Conservation (phyloP, 2,888 invertebrate genomes). For the Microplitis deprimator region DNA sequence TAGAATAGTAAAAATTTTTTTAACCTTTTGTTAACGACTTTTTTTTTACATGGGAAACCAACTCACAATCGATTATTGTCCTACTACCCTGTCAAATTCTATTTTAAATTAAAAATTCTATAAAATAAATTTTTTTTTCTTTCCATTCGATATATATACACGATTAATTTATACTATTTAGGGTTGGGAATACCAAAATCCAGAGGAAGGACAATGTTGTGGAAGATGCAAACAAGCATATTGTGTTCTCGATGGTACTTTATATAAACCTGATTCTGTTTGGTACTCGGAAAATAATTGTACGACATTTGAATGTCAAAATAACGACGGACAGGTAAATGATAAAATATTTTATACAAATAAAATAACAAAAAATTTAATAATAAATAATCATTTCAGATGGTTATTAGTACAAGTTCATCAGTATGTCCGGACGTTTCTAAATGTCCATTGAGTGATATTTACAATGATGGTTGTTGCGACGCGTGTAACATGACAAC, state of each 20-base stretch:
- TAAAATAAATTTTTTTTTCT: no score
- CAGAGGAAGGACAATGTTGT: conserved; percentile 74
- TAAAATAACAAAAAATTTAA: conserved; percentile 29
- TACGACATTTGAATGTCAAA: conserved; percentile 75
- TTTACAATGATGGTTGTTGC: conserved; percentile 80
- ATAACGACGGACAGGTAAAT: conserved; percentile 48
- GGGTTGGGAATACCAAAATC: conserved; percentile 68
- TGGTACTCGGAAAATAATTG: conserved; percentile 80
- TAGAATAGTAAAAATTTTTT: no score
- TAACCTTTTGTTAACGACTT: no score
- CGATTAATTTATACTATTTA: conserved; percentile 48
- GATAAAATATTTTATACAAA: no score
- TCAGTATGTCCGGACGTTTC: conserved; percentile 78
- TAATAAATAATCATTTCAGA: conserved; percentile 59
- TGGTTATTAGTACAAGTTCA: conserved; percentile 74
- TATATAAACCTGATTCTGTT: conserved; percentile 73
- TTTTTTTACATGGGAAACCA: no score
- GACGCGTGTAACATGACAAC: conserved; percentile 76
- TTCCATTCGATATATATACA: background rate
- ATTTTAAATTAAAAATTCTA: no score
- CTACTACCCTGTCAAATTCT: no score
- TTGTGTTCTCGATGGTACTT: conserved; percentile 74
- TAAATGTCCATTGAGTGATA: conserved; percentile 74
- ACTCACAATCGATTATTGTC: no score
- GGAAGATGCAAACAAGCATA: conserved; percentile 77